Conservation (phyloP, 23 tunicate species). For the Styela clava region DNA sequence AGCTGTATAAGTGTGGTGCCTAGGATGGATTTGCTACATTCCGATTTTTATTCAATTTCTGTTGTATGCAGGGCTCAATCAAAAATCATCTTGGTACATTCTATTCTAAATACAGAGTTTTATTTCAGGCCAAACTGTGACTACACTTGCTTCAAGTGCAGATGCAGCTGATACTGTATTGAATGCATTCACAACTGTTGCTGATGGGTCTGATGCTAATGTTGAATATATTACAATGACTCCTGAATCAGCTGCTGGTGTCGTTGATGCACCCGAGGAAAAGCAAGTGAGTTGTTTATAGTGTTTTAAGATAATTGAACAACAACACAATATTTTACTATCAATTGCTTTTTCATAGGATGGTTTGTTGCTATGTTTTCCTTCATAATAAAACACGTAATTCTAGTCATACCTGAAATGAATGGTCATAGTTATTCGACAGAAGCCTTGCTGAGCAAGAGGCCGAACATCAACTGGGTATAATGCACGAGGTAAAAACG, state of each 20-base stretch:
- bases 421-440: too few species aligned
- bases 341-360: neutral
- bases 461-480: slow-evolving; percentile 89
- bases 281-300: slow-evolving; percentile 54
- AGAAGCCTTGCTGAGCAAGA: slow-evolving; percentile 95
- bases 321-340: neutral
- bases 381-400: too few species aligned
- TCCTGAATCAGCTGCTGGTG: slow-evolving; percentile 94
- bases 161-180: slow-evolving; percentile 59
- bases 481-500: slow-evolving; percentile 80
- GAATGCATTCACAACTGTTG: slow-evolving; percentile 67
- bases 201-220: slow-evolving; percentile 44
- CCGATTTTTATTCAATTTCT: too few species aligned
- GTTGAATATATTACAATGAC: slow-evolving; percentile 96
- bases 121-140: slow-evolving; percentile 31
- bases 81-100: too few species aligned
- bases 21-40: too few species aligned
- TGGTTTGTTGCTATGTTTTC: too few species aligned
- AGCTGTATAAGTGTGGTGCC: too few species aligned
- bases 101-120: too few species aligned
- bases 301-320: too few species aligned
- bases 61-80: too few species aligned
- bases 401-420: too few species aligned
- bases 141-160: slow-evolving; percentile 20
- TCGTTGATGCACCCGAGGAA: slow-evolving; percentile 33